A percentile compares a stretch with the other conserved stretches of the same genome.
Evolutionary conservation across 1,140 invertebrate species (phyloP).

Genomic region (Neodiprion virginianus): DNA sequence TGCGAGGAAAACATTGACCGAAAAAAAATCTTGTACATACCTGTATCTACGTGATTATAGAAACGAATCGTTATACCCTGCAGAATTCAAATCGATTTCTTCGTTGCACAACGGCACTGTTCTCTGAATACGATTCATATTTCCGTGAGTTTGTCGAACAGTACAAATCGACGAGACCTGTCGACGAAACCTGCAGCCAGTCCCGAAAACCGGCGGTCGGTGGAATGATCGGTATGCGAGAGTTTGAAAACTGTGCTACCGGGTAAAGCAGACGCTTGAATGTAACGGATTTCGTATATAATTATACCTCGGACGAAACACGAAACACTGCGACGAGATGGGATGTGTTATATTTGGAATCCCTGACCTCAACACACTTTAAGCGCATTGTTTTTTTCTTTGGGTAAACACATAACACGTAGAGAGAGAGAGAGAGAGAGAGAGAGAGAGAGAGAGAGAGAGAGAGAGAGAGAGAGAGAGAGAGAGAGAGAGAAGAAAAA

Average conservation of each 20-base stretch:
- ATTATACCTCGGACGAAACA: background rate
- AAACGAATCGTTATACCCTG: no score
- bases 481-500: conserved; percentile 10
- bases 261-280: background rate
- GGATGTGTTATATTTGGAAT: background rate
- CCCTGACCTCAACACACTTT: background rate
- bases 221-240: no score
- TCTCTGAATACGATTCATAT: no score
- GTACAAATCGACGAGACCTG: no score
- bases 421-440: conserved; percentile 17
- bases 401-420: no score
- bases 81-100: no score
- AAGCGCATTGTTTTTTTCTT: background rate
- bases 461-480: conserved; percentile 17
- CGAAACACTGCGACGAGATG: background rate
- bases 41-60: no score
- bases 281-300: background rate
- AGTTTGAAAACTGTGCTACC: no score
- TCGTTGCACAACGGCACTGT: no score
- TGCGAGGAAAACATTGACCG: background rate
- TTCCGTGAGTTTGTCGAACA: no score
- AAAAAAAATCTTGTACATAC: background rate
- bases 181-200: no score
- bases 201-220: no score
- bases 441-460: conserved; percentile 19